Conservation (phyloP, 2,113 vertebrate genomes). For the Regulus satrapa region DNA sequence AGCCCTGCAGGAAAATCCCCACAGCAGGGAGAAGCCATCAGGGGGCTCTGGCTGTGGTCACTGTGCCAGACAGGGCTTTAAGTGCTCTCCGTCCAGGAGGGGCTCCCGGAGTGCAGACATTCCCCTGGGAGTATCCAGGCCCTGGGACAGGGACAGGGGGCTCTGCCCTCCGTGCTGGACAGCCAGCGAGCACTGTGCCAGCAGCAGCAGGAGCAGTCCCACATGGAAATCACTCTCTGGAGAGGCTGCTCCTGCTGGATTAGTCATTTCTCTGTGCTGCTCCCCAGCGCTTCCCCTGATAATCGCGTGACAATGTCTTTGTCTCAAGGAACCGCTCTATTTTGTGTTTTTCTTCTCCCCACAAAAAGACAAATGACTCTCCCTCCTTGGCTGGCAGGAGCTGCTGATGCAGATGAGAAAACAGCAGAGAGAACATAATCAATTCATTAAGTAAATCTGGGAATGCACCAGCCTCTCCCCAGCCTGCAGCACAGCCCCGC, state of each 20-base stretch:
- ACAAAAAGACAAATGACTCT: slow-evolving; percentile 38
- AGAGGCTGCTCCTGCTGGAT: background rate
- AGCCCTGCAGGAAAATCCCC: background rate
- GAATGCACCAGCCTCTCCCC: background rate
- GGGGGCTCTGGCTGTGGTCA: background rate
- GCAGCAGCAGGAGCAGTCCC: background rate
- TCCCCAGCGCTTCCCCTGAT: background rate
- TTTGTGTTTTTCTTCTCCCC: slow-evolving; percentile 47
- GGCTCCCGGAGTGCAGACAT: accelerated
- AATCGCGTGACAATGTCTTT: background rate
- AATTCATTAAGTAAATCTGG: slow-evolving; percentile 33
- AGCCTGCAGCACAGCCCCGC: background rate
- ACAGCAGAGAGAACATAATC: slow-evolving; percentile 20
- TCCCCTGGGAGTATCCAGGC: too few species aligned
- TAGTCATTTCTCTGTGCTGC: background rate
- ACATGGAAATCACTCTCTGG: background rate
- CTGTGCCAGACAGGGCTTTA: accelerated
- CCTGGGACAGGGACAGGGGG: background rate
- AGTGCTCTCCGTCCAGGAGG: background rate
- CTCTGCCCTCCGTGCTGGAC: background rate
- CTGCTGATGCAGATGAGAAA: slow-evolving; percentile 44
- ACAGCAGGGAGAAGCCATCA: accelerated
- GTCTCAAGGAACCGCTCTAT: slow-evolving; percentile 16
- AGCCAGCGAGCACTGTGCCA: background rate
- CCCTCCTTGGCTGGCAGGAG: slow-evolving; percentile 17